Conservation (phyloP, 2,888 invertebrate species). For the Nematopogon swammerdamellus region DNA sequence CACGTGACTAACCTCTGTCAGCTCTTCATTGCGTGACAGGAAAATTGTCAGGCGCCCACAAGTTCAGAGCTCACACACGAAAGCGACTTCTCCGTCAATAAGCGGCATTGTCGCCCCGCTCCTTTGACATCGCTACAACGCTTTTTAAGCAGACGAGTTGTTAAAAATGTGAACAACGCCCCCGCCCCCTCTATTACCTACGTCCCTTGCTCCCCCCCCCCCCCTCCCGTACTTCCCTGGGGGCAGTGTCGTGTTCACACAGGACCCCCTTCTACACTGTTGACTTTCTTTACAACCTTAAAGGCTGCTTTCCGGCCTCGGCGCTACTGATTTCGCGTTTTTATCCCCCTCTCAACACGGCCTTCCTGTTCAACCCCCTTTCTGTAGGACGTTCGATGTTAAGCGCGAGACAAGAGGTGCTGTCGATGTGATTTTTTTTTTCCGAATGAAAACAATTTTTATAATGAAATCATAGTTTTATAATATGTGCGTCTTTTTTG, state of each 20-base stretch:
- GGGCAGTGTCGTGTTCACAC: neutral
- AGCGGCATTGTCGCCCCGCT: neutral
- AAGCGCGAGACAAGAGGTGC: too few relatives aligned
- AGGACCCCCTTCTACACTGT: neutral
- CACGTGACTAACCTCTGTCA: too few relatives aligned
- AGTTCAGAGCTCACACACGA: too few relatives aligned
- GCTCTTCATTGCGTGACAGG: too few relatives aligned
- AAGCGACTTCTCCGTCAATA: too few relatives aligned
- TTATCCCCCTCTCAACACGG: neutral
- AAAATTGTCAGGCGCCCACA: too few relatives aligned
- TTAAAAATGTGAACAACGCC: neutral
- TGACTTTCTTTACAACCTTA: neutral
- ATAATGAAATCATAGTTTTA: too few relatives aligned
- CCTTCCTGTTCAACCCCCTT: neutral
- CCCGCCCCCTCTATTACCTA: neutral
- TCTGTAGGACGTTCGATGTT: too few relatives aligned
- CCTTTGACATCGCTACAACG: neutral
- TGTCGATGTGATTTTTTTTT: too few relatives aligned
- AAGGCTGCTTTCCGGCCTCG: neutral
- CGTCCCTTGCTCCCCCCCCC: neutral
- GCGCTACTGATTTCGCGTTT: neutral
- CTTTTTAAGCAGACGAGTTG: neutral
- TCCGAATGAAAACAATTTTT: too few relatives aligned
- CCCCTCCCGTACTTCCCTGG: neutral
- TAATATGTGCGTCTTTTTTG: too few relatives aligned